These are phyloP conservation scores for Tipula helvola DNA, from an alignment of 2,888 invertebrate species.

Conservation along the genomic window DNA sequence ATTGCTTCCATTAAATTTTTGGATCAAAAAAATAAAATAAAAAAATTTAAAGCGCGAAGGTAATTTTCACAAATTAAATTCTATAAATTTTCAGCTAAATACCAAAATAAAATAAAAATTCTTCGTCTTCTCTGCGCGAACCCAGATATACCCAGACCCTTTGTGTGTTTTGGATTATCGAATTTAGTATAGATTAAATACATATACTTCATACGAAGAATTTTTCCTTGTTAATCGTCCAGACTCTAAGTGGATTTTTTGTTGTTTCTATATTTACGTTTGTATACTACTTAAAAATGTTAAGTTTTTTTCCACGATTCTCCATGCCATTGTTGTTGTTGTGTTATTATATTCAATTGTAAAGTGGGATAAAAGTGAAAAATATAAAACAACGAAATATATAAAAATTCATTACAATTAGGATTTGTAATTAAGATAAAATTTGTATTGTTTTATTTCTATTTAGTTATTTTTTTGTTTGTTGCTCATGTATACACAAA, in stretches of 20 bases:
- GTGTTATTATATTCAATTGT: background rate
- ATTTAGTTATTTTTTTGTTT: background rate
- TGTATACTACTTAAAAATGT: background rate
- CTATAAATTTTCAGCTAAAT: background rate
- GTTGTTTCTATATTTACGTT: background rate
- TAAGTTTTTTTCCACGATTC: background rate
- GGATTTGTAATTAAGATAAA: conserved; percentile 4
- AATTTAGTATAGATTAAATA: background rate
- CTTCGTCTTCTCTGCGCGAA: background rate
- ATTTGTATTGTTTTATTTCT: background rate
- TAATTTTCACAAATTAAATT: background rate
- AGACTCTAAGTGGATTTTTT: background rate
- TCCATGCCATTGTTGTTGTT: background rate
- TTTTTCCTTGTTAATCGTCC: background rate
- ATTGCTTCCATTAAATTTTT: background rate
- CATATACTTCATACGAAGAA: background rate
- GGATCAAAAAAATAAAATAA: background rate
- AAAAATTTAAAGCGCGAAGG: background rate
- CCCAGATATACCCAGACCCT: background rate
- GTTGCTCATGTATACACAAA: background rate
- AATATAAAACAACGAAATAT: background rate
- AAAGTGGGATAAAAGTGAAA: background rate
- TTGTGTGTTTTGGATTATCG: background rate
- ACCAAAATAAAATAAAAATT: background rate
- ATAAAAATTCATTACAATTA: conserved; percentile 4